Percentiles rank a stretch among this genome's conserved stretches.
Evolutionary conservation across 2,797 vertebrate species (phyloP).

Genomic region (Chromobotia macracanthus): DNA sequence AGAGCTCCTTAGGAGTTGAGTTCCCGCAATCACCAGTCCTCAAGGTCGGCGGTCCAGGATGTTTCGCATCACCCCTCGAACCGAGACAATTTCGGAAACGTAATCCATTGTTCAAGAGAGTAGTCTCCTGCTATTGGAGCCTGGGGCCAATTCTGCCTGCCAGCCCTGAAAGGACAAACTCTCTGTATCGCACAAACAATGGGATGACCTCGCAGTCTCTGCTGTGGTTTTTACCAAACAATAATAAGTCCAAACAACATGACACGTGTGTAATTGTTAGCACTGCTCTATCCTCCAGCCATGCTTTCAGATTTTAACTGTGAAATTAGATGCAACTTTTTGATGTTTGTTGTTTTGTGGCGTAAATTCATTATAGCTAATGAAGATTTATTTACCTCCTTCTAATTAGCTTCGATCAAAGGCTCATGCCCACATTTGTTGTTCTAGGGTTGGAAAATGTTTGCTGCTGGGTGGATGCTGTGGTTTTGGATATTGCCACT

Average conservation of each 20-base stretch:
- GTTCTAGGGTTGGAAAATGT: conserved; percentile 45
- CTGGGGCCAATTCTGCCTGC: conserved; percentile 70
- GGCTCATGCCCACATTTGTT: conserved; percentile 58
- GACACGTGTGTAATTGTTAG: conserved; percentile 10
- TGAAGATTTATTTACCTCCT: conserved; percentile 72
- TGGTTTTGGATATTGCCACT: background rate
- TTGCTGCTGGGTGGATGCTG: conserved; percentile 22
- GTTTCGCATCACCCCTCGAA: conserved; percentile 67
- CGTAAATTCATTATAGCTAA: conserved; percentile 72
- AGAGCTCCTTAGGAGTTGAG: conserved; percentile 34
- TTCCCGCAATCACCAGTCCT: conserved; percentile 29
- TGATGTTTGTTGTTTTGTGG: conserved; percentile 68
- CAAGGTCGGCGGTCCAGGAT: conserved; percentile 57
- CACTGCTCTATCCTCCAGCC: conserved; percentile 21
- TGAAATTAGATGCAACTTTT: conserved; percentile 60
- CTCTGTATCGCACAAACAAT: conserved; percentile 42
- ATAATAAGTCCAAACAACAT: conserved; percentile 30
- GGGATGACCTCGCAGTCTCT: conserved; percentile 29
- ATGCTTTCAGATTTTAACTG: conserved; percentile 58
- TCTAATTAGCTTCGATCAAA: conserved; percentile 74
- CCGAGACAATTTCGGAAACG: conserved; percentile 68
- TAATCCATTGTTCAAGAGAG: conserved; percentile 60
- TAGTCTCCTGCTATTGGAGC: conserved; percentile 63
- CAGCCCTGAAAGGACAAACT: conserved; percentile 42
- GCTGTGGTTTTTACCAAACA: conserved; percentile 37